Percentiles rank a stretch among this genome's conserved stretches.
These are phyloP conservation scores for Zenarchopterus dispar DNA, from an alignment of 2,797 vertebrate genomes.

Conservation along the genomic window DNA sequence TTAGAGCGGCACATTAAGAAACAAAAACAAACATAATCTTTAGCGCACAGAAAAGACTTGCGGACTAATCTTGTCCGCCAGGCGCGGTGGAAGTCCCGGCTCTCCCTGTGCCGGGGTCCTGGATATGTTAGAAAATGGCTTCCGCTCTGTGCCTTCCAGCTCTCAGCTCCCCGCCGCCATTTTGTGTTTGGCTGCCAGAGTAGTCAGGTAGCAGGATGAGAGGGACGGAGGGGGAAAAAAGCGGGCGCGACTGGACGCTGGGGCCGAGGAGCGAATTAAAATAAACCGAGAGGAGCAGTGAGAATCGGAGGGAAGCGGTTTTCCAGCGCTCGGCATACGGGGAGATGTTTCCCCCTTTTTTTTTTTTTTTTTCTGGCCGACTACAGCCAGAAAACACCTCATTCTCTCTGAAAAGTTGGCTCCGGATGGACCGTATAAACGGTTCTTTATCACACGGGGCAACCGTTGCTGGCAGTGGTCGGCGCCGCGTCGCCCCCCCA, in stretches of 20 bases:
- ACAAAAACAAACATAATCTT: constrained; percentile 35
- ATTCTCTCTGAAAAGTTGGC: constrained; percentile 76
- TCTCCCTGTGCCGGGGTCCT: constrained; percentile 37
- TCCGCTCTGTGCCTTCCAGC: constrained; percentile 72
- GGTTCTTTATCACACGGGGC: constrained; percentile 79
- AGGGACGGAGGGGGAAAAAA: constrained; percentile 64
- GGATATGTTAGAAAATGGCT: constrained; percentile 77
- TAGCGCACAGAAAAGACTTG: constrained; percentile 28
- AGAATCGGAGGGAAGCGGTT: constrained; percentile 42
- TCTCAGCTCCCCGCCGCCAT: constrained; percentile 69
- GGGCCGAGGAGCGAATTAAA: constrained; percentile 35
- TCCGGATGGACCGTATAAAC: constrained; percentile 82
- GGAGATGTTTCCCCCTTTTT: constrained; percentile 61
- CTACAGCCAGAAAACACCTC: constrained; percentile 71
- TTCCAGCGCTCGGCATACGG: constrained; percentile 41
- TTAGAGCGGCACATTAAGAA: constrained; percentile 29
- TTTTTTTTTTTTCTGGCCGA: constrained; percentile 76
- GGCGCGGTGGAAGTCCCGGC: constrained; percentile 27
- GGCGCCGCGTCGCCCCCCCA: constrained; percentile 57
- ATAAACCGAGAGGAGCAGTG: constrained; percentile 50
- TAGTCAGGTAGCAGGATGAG: constrained; percentile 74
- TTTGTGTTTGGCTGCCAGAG: constrained; percentile 77
- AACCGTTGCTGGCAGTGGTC: constrained; percentile 72
- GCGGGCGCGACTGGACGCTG: constrained; percentile 64
- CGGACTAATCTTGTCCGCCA: constrained; percentile 36